A percentile compares a stretch with the other conserved stretches of the same genome.
These are phyloP conservation scores for western clawed frog (Xenopus tropicalis) DNA, from an alignment of 2,113 vertebrate genomes.

Conservation along the genomic window DNA sequence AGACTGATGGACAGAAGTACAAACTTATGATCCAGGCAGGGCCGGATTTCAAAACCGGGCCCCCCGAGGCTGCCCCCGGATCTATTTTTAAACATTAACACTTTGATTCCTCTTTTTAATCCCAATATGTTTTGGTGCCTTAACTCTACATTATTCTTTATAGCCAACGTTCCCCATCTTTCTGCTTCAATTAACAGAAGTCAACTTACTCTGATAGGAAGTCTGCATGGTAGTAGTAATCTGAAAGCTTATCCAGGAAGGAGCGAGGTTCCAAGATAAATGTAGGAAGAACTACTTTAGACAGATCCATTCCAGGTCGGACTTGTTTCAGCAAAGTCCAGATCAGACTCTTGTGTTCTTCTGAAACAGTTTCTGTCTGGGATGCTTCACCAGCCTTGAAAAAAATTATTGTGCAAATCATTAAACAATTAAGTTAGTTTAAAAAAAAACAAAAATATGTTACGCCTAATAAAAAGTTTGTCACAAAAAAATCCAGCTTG, in stretches of 20 bases:
- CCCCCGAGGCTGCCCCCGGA: no score
- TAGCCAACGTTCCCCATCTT: no score
- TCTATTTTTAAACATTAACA: no score
- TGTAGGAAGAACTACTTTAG: constrained; percentile 94
- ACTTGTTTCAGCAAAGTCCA: constrained; percentile 98
- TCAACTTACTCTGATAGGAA: constrained; percentile 89
- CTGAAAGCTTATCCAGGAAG: constrained; percentile 96
- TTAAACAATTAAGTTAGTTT: background rate
- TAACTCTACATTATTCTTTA: no score
- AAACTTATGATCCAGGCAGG: no score
- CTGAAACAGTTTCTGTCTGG: constrained; percentile 96
- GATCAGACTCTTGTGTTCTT: constrained; percentile 97
- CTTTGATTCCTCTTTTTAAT: no score
- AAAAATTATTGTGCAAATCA: background rate
- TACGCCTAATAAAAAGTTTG: background rate
- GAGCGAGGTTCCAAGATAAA: constrained; percentile 96
- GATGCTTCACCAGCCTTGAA: constrained; percentile 88
- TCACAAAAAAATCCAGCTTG: background rate
- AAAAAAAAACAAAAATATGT: background rate
- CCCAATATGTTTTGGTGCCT: no score
- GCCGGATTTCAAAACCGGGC: no score
- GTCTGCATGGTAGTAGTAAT: constrained; percentile 98
- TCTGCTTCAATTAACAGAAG: no score
- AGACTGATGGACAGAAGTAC: no score
- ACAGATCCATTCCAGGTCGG: constrained; percentile 95